phyloP scores from a whole-genome alignment of 2,888 invertebrate genomes.

The Oscheius myriophilus region DNA sequence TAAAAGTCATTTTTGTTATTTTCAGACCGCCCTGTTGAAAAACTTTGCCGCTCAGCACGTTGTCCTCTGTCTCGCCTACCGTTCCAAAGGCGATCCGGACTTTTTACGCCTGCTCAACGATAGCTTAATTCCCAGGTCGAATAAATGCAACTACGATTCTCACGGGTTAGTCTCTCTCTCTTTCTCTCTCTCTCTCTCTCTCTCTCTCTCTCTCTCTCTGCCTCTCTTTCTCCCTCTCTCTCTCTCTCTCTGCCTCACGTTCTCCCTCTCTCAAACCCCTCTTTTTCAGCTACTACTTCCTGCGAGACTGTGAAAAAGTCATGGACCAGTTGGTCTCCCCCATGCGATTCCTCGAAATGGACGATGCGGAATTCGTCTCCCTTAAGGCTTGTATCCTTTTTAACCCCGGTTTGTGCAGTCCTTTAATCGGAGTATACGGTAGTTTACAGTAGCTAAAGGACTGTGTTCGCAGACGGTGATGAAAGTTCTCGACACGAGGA shows the following conservation, averaged over 20 bases:
- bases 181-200: background rate
- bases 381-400: constrained; percentile 98
- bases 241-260: too few species aligned
- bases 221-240: too few species aligned
- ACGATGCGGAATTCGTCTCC: constrained; percentile 97
- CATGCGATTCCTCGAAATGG: constrained; percentile 83
- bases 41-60: constrained; percentile 96
- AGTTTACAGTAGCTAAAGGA: constrained; percentile 83
- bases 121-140: constrained; percentile 62
- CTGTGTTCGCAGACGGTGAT: constrained; percentile 79
- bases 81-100: constrained; percentile 62
- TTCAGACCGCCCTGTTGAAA: constrained; percentile 82
- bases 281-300: constrained; percentile 74
- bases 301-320: constrained; percentile 89
- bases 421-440: background rate
- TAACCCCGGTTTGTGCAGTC: constrained; percentile 83
- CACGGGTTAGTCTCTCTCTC: constrained; percentile 1
- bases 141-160: background rate
- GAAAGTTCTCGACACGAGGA: constrained; percentile 86
- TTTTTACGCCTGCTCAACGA: constrained; percentile 65
- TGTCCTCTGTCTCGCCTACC: constrained; percentile 87
- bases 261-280: background rate
- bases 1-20: too few species aligned
- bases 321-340: constrained; percentile 96
- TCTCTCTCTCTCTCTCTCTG: too few species aligned